Evolutionary conservation across 2,888 invertebrate species (phyloP).

Genomic region (Ennomos quercinarius): DNA sequence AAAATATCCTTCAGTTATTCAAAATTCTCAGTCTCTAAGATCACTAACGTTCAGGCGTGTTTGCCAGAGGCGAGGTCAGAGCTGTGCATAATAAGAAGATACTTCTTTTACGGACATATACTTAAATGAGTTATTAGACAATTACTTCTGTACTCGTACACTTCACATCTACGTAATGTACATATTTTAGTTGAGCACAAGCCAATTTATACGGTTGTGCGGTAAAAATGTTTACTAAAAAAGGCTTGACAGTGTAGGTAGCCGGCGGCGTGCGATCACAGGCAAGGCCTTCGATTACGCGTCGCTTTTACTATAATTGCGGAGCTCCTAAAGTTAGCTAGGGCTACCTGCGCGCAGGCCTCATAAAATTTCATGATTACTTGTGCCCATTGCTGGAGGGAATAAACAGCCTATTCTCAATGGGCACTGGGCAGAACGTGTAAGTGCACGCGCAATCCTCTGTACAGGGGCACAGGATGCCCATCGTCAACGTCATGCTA

Average conservation of each 20-base stretch:
- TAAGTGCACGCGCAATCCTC: conserved; percentile 35
- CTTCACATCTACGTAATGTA: too few species aligned
- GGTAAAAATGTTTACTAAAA: conserved; percentile 61
- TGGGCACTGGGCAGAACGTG: conserved; percentile 41
- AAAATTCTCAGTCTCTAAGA: too few species aligned
- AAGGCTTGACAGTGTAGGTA: conserved; percentile 62
- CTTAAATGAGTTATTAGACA: too few species aligned
- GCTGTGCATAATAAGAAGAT: too few species aligned
- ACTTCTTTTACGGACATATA: too few species aligned
- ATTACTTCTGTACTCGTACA: too few species aligned
- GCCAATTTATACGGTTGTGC: conserved; percentile 52
- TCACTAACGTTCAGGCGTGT: too few species aligned
- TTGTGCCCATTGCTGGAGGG: conserved; percentile 49
- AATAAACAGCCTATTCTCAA: conserved; percentile 46
- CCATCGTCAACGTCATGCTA: conserved; percentile 35
- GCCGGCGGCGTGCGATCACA: conserved; percentile 53
- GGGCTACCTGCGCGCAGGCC: conserved; percentile 63
- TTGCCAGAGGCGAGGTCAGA: too few species aligned
- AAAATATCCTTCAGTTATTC: too few species aligned
- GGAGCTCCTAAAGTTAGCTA: conserved; percentile 66
- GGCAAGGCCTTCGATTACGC: conserved; percentile 57
- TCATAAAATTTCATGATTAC: conserved; percentile 75
- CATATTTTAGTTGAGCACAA: not conserved
- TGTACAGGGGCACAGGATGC: conserved; percentile 27
- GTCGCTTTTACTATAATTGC: conserved; percentile 71